Percentiles rank a stretch among this genome's conserved stretches.
Evolutionary conservation across 2,797 vertebrate genomes (phyloP).

Genomic region (Phataginus tricuspis): DNA sequence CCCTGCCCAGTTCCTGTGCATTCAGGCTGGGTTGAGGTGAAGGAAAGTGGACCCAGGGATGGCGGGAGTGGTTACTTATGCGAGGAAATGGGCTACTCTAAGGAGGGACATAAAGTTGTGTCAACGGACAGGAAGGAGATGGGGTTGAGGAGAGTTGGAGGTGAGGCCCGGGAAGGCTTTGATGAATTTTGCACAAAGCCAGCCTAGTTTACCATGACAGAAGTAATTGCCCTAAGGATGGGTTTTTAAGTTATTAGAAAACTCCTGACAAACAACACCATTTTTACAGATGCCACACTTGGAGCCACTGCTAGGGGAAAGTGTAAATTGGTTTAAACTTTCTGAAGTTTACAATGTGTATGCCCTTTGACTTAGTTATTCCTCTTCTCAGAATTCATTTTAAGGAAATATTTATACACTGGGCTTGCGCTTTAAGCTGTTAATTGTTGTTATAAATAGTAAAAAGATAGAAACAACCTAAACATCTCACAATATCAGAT

Average conservation of each 20-base stretch:
- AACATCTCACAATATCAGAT: neutral
- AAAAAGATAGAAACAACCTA: neutral
- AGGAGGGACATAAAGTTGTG: neutral
- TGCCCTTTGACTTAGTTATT: neutral
- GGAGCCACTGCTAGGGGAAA: neutral
- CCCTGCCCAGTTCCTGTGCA: neutral
- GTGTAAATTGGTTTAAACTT: conserved; percentile 7
- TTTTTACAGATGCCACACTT: neutral
- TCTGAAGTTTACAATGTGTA: neutral
- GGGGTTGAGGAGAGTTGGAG: neutral
- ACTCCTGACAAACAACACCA: neutral
- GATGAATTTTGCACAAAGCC: neutral
- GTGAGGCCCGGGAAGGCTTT: neutral
- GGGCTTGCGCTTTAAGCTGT: neutral
- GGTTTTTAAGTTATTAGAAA: conserved; percentile 34
- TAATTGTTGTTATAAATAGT: neutral
- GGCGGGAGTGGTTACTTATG: too few species aligned
- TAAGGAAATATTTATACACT: neutral
- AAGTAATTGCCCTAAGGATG: neutral
- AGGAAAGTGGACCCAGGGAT: neutral
- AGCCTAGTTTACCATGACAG: too few species aligned
- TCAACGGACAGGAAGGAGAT: neutral
- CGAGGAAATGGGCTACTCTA: neutral
- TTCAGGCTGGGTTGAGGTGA: neutral
- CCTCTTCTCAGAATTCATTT: neutral